phyloP scores from a whole-genome alignment of 2,113 vertebrate species.

The Mesoclemmys tuberculata region DNA sequence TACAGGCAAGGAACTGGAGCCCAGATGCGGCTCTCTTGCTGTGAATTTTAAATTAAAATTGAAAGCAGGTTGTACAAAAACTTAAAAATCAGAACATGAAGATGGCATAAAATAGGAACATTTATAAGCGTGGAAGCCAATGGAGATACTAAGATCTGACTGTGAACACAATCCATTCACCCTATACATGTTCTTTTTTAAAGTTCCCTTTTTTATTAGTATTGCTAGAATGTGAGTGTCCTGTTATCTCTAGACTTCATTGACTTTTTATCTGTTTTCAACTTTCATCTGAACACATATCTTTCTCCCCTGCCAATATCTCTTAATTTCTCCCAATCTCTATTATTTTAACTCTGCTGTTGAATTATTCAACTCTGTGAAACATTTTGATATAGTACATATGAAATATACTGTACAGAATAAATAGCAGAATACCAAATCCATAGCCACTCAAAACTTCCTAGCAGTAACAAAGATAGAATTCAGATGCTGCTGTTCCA shows the following conservation, averaged over 20 bases:
- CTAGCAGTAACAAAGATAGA: not conserved
- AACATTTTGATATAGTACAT: not conserved
- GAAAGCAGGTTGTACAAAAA: not conserved
- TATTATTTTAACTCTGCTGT: not conserved
- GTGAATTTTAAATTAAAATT: not conserved
- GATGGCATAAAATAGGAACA: not conserved
- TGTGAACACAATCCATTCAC: not conserved
- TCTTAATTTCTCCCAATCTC: not conserved
- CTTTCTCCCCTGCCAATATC: not conserved
- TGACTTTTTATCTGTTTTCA: conserved; percentile 21
- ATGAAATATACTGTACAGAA: not conserved
- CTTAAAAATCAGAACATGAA: conserved; percentile 10
- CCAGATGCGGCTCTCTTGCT: not conserved
- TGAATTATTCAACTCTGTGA: not conserved
- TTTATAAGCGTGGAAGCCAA: not conserved
- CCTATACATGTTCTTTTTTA: not conserved
- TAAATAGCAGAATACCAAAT: not conserved
- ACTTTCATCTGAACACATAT: not conserved
- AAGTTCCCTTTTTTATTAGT: not conserved
- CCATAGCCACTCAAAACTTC: not conserved
- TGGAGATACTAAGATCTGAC: not conserved
- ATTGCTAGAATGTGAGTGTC: conserved; percentile 8
- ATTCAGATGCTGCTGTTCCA: not conserved
- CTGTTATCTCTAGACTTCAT: not conserved
- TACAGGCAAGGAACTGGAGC: not conserved